Evolutionary conservation across 2,888 invertebrate species (phyloP).

Genomic region (Sarcophaga variegata): DNA sequence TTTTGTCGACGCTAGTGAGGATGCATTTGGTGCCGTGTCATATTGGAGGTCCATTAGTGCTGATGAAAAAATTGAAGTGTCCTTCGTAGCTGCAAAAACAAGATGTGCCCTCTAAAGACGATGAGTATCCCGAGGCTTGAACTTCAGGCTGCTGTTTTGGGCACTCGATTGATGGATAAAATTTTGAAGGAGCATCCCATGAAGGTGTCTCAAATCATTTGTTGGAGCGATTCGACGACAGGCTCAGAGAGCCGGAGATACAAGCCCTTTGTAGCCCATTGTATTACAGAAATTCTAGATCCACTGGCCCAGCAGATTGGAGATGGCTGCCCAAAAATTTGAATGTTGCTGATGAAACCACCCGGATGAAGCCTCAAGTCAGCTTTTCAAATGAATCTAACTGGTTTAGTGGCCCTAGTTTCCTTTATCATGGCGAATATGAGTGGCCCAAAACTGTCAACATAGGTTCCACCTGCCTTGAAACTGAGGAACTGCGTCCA

Average conservation of each 20-base stretch:
- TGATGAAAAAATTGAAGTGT: constrained; percentile 12
- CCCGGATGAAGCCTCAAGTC: no score
- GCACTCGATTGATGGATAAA: constrained; percentile 33
- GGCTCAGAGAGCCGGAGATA: constrained; percentile 40
- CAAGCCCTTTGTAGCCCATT: constrained; percentile 49
- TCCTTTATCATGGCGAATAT: constrained; percentile 69
- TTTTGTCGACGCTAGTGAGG: constrained; percentile 65
- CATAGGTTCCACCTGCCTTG: background rate
- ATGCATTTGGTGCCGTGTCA: constrained; percentile 69
- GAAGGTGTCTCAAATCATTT: constrained; percentile 18
- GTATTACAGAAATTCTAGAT: constrained; percentile 70
- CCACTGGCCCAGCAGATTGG: constrained; percentile 67
- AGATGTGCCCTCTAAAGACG: constrained; percentile 60
- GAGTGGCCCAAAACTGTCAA: constrained; percentile 50
- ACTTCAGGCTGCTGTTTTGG: constrained; percentile 30
- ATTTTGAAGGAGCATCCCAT: constrained; percentile 32
- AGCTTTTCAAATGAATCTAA: no score
- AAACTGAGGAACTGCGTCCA: background rate
- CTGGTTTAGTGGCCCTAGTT: no score
- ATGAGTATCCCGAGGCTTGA: constrained; percentile 55
- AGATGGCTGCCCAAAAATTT: constrained; percentile 70
- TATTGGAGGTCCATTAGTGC: constrained; percentile 57
- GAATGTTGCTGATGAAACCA: constrained; percentile 15
- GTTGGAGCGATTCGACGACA: constrained; percentile 52
- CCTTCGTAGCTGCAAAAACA: constrained; percentile 66